Evolutionary conservation across 2,888 invertebrate species (phyloP), one percentile per base, ranked within the genome.

Genomic region (Lasioglossum marginatum): DNA sequence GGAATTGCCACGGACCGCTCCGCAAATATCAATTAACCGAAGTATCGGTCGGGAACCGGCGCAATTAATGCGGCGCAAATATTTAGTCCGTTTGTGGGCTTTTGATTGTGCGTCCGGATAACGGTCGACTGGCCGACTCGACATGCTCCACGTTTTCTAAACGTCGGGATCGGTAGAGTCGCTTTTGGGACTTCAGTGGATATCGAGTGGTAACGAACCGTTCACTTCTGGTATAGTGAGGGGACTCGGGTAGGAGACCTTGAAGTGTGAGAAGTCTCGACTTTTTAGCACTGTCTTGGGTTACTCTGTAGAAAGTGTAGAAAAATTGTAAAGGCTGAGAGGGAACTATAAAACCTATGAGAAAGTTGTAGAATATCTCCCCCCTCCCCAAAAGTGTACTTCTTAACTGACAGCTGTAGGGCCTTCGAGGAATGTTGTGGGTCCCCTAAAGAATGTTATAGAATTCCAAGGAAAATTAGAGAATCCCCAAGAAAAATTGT

Each of bases 21-120:
- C 83, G 91, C 87, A 92, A 92, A 93, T 92, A 93, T 92, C 92
- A 92, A 92, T 92, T 92, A 92, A 90, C 80, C 82, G 83, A 90
- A 91, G 91, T 91, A 91, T 90, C 88, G 86, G 87, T 81, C 52
- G 84, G 81, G 83, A 88, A 79, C 82, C 87, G 87, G 57, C 84
- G 88, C 86, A 87, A 90, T 90, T 90, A 91, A 91, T 92, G 87
- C 90, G 88, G 80, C 77, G 90, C 89, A 91, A 93, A 92, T 92
- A 92, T 92, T 92, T 90, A 91, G 89, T 87, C 87, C 78, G 85
- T 87, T 91, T 82, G 83, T 40, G 85, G 88, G 45, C 60, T 63
- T 66, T 48, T 12, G 63, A 78, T 81, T 74, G 84, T 77, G 68
- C 75, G 75, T 82, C 71, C 71, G 79, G 48, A 27, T 63, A 40